Evolutionary conservation across 2,797 vertebrate species (phyloP).

Genomic region (Enoplosus armatus): DNA sequence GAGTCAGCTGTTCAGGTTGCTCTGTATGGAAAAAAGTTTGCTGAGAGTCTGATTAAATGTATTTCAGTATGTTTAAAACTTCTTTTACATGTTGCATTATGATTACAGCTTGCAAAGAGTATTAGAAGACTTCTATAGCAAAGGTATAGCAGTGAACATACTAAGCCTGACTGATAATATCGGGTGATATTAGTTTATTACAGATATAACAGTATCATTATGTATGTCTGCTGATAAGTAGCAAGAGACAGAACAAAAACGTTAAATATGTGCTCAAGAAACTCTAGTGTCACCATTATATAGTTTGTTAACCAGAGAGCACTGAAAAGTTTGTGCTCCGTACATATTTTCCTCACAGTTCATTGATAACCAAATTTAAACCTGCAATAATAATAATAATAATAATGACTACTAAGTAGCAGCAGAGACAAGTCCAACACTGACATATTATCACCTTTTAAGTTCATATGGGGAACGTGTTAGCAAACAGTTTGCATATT

Average conservation of each 20-base stretch:
- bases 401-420: neutral
- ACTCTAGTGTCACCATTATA: neutral
- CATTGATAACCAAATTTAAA: neutral
- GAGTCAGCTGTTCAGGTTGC: slow-evolving; percentile 6
- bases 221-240: neutral
- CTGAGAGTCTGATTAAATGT: neutral
- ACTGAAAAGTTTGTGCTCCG: neutral
- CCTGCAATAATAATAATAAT: neutral
- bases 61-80: neutral
- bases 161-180: neutral
- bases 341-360: neutral
- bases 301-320: neutral
- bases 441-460: neutral
- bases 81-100: neutral
- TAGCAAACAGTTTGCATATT: no score
- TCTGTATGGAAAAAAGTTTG: neutral
- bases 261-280: neutral
- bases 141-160: neutral
- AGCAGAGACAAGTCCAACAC: neutral
- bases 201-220: neutral
- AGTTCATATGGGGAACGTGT: no score
- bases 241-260: neutral
- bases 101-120: neutral
- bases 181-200: neutral
- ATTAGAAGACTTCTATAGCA: neutral